Evolutionary conservation across 2,797 vertebrate genomes (phyloP), one percentile per base, ranked within the genome.

Genomic region (Psittacula echo): DNA sequence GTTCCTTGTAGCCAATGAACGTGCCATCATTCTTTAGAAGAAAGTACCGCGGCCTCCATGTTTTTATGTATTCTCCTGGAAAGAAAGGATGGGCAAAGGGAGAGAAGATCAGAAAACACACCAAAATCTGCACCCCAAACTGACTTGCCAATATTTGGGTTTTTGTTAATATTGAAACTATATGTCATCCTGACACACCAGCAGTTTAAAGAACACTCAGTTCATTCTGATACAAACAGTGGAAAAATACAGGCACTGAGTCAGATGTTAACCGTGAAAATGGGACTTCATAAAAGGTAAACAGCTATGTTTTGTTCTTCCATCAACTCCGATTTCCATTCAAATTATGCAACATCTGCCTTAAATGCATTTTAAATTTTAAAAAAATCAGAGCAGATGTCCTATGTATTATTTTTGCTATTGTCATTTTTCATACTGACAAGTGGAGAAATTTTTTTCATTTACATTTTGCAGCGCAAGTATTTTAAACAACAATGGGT

Each of bases 1-100:
- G 98, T 50, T 99, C 99, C 98, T 99, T 99, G 98, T 99, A 99
- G 93, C 99, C 99, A 39, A 99, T 99, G 97, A 99, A 99, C 0
- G 99, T 99, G 96, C 99, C 99, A 17, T 99, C 99, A 4, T 98
- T 99, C 98, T 99, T 99, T 76, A 99, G 94, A 50, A 99, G 98
- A 97, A 99, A 99, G 98, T 99, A 99, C 64, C 99, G 98, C 0
- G 99, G 99, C 97, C 99, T 98, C 99, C 99, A 99, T 70, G 99
- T 99, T 93, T 99, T 99, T 97, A 99, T 99, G 97, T 99, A 99
- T 93, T 99, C 99, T 97, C 99, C 99, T 99, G 83, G 30, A 83
- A 90, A 87, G 39, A 86, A 67, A 68, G 21, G 30, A 83, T 34
- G 30, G 29, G 34, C 29, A 85, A 88, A 86, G 9, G 42, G 39